A percentile compares a stretch with the other conserved stretches of the same genome.
Conservation (phyloP, 2,888 invertebrate species). For the Orchesellides sinensis region DNA sequence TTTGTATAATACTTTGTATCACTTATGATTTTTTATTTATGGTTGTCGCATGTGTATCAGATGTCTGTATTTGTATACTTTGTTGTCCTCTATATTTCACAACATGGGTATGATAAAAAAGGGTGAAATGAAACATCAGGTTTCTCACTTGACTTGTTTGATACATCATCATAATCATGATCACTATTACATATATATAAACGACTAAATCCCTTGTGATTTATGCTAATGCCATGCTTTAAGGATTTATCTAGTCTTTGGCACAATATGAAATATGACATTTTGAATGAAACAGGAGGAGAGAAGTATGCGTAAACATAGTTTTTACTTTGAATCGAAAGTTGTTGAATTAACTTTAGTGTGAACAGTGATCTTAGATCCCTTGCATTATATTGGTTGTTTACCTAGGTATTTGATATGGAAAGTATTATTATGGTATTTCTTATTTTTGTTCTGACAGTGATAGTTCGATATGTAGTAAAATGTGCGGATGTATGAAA, state of each 20-base stretch:
- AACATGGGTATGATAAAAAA: neutral
- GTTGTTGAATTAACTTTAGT: no score
- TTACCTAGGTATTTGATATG: no score
- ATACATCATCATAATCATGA: conserved; percentile 41
- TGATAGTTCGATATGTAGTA: no score
- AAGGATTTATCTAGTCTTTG: conserved; percentile 45
- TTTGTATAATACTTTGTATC: neutral
- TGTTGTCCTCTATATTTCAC: conserved; percentile 13
- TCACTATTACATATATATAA: conserved; percentile 36
- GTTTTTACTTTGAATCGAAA: no score
- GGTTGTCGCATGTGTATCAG: conserved; percentile 42
- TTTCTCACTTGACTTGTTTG: conserved; percentile 47
- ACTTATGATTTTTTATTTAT: conserved; percentile 31
- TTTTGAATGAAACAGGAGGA: conserved; percentile 22
- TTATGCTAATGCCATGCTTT: conserved; percentile 47
- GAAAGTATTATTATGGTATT: no score
- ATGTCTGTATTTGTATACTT: conserved; percentile 21
- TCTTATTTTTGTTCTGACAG: no score
- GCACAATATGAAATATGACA: conserved; percentile 39
- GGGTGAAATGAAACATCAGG: conserved; percentile 44
- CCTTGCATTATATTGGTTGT: no score
- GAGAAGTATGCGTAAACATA: neutral
- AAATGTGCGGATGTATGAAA: no score
- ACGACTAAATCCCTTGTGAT: conserved; percentile 29
- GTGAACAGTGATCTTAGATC: no score